Conservation (phyloP, 1,140 invertebrate species). For the Forficula auricularia region DNA sequence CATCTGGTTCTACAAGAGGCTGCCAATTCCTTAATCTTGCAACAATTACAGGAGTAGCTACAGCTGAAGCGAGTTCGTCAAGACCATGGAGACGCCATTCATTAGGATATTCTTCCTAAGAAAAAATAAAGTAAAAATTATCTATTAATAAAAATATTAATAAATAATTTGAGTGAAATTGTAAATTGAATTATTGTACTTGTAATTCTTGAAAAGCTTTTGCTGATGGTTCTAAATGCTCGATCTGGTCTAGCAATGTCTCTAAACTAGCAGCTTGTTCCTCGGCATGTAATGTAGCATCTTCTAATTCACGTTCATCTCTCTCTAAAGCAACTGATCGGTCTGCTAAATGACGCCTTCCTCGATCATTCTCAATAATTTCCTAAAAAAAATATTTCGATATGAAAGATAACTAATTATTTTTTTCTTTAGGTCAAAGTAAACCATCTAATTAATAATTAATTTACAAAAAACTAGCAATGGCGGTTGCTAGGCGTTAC, state of each 20-base stretch:
- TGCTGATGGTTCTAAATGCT: constrained; percentile 50
- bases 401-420: no score
- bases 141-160: no score
- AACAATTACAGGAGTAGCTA: constrained; percentile 48
- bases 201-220: constrained; percentile 56
- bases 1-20: constrained; percentile 42
- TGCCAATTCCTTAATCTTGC: constrained; percentile 52
- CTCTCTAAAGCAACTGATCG: constrained; percentile 56
- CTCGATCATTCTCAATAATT: constrained; percentile 75
- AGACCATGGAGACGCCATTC: constrained; percentile 47
- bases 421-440: constrained; percentile 3
- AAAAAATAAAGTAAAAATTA: constrained; percentile 7
- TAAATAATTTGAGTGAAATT: no score
- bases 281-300: constrained; percentile 54
- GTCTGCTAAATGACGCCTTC: constrained; percentile 57
- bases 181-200: constrained; percentile 22
- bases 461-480: no score
- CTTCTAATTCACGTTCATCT: constrained; percentile 54
- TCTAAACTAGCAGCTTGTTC: constrained; percentile 54
- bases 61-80: constrained; percentile 41
- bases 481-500: no score
- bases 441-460: constrained; percentile 3
- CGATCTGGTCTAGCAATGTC: constrained; percentile 34
- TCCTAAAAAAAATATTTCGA: constrained; percentile 44
- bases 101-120: constrained; percentile 33